Conservation (phyloP, 2,888 invertebrate species). For the Andrena praecox region DNA sequence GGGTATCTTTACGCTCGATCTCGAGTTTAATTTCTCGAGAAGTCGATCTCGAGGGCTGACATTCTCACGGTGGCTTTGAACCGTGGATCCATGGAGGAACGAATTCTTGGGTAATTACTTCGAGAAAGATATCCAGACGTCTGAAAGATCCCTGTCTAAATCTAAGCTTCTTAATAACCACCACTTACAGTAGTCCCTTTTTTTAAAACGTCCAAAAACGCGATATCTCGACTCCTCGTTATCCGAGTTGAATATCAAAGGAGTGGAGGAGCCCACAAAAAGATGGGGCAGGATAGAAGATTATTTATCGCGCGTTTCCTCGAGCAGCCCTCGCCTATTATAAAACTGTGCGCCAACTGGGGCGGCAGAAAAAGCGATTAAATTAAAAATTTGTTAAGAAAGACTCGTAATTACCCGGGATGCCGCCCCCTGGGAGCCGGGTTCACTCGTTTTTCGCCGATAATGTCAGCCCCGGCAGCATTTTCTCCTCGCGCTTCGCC, state of each 20-base stretch:
- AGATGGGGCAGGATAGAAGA: slow-evolving; percentile 30
- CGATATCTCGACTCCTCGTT: slow-evolving; percentile 1
- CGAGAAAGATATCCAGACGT: no score
- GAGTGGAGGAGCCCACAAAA: not conserved
- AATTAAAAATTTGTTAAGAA: slow-evolving; percentile 80
- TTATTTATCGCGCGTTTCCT: slow-evolving; percentile 48
- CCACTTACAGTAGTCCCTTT: not conserved
- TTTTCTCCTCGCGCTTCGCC: slow-evolving; percentile 65
- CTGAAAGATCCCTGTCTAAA: no score
- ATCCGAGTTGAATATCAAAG: slow-evolving; percentile 5
- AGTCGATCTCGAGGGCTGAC: slow-evolving; percentile 2
- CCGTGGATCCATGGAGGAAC: not conserved
- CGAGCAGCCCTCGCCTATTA: slow-evolving; percentile 31
- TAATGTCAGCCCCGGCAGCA: slow-evolving; percentile 65
- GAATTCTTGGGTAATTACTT: not conserved
- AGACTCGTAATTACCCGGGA: slow-evolving; percentile 77
- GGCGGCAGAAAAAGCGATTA: slow-evolving; percentile 48
- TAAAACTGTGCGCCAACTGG: slow-evolving; percentile 27
- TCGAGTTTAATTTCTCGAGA: slow-evolving; percentile 57
- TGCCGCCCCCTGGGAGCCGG: slow-evolving; percentile 43
- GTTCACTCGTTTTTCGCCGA: slow-evolving; percentile 66
- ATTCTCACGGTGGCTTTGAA: slow-evolving; percentile 46
- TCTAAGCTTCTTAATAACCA: no score
- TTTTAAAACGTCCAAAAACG: not conserved
- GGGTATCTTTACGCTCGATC: slow-evolving; percentile 45